Evolutionary conservation across 2,888 invertebrate species (phyloP), one percentile per base, ranked within the genome.

Genomic region (Dimorphilus gyrociliatus): DNA sequence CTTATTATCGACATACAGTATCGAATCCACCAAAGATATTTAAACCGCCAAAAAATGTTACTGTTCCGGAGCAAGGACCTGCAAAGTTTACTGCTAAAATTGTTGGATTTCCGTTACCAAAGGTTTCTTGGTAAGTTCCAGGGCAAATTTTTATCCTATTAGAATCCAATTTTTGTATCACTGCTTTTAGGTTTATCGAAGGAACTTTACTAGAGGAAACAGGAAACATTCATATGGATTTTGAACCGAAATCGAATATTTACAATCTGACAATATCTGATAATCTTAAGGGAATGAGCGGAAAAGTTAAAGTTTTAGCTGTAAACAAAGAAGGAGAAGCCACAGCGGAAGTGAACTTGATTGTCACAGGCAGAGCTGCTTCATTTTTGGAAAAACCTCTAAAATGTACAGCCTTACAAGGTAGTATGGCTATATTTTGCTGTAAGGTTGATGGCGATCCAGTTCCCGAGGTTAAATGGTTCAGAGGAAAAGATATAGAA

Each of bases 81-180:
- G 59, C 52, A 36, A 56, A 51, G 43, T 68, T 88, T 33, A 69
- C 69, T 19, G 82, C 84, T n/a, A 80, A 77, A 65, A 84, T 88
- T 2, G 76, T 74, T n/a, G 90, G 86, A 29, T 79, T 80, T 57
- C 88, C 88, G 28, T 74, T 76, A 4, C 88, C 88, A 8, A 76
- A 76, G 51, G 76, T 86, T 13, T 74, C 75, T 29, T 90, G 88
- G 88, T 56, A 31, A 41, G 47, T 33, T 21, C n/a, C n/a, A 10
- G 21, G 8, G 8, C 21, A 10, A n/a, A n/a, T n/a, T n/a, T n/a
- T n/a, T n/a, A n/a, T n/a, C n/a, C n/a, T n/a, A n/a, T n/a, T n/a
- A n/a, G n/a, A n/a, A n/a, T n/a, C n/a, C n/a, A n/a, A n/a, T n/a
- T n/a, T n/a, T n/a, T n/a, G n/a, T n/a, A n/a, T n/a, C n/a, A n/a